Base-by-base conservation (phyloP, 2,113 vertebrate species). In the Burhinus bistriatus region DNA sequence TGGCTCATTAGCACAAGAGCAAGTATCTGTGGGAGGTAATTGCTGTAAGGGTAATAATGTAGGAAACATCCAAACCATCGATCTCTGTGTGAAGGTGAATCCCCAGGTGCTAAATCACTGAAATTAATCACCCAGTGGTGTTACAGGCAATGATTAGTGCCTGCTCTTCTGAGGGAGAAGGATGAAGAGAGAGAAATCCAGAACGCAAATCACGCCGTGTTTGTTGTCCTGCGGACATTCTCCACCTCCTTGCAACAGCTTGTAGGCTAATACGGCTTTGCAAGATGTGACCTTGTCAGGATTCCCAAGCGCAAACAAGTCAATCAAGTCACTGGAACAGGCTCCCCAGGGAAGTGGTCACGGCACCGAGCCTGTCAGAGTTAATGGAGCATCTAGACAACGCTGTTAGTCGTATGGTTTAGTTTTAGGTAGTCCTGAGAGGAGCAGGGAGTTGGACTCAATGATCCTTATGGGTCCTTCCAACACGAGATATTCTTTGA, bases 51-150 rank as follows among this genome's bases (percentile, higher is more conserved):
- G 55, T 81, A 76, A 93, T 93, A 95, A 96, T 26, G 83, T 70
- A 97, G 76, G 72, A 97, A 96, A 92, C 91, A 96, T 94, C 85
- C 76, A 94, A 94, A 96, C 79, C 92, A 95, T 95, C 23, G 15
- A 94, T 97, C 85, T 97, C 64, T 51, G 32, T 90, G 80, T 93
- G 93, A 96, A 93, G 77, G 95, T 95, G 95, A 97, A 94, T 94
- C 86, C 76, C 72, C 64, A 93, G 94, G 88, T 90, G 76, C 71
- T 97, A 95, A 97, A 96, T 96, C 90, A 96, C 88, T 93, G 86
- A 51, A 89, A 97, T 97, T 94, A 95, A 97, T 97, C 92, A 96
- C 92, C 72, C 80, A 64, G n/a, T 40, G 38, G 85, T 94, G 86
- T 73, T 73, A 69, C 64, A 93, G 79, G 68, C 80, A 87, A 89